Percentiles rank a stretch among this genome's conserved stretches.
phyloP scores from a whole-genome alignment of 2,797 vertebrate genomes.

The Hypotaenidia philippensis region DNA sequence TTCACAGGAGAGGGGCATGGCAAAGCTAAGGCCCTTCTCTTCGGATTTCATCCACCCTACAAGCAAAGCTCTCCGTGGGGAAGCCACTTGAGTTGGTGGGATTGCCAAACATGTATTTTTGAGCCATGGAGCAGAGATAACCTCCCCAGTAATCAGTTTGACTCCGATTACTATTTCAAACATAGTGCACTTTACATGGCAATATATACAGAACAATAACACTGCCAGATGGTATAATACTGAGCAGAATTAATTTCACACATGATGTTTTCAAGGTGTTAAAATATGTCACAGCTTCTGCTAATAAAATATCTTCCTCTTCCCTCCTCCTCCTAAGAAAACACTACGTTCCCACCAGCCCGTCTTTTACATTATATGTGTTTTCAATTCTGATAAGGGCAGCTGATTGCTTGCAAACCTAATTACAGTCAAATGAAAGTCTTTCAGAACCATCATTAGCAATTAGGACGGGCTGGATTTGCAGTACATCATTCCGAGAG shows the following conservation, averaged over 20 bases:
- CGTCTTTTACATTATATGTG: conserved; percentile 41
- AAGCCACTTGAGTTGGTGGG: conserved; percentile 2
- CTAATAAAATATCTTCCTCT: conserved; percentile 62
- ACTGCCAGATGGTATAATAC: conserved; percentile 68
- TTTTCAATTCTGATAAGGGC: conserved; percentile 60
- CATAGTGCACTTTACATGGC: conserved; percentile 36
- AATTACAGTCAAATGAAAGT: conserved; percentile 74
- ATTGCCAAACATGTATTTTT: conserved; percentile 24
- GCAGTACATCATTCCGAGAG: conserved; percentile 60
- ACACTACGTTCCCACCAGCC: neutral
- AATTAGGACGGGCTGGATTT: conserved; percentile 70
- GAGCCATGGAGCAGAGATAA: neutral
- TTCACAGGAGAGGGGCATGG: neutral
- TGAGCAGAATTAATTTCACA: conserved; percentile 74
- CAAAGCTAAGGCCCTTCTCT: neutral
- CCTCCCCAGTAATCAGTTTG: conserved; percentile 53
- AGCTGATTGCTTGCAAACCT: conserved; percentile 75
- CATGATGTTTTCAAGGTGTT: conserved; percentile 70
- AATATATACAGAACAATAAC: conserved; percentile 66
- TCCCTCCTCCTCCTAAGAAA: conserved; percentile 28
- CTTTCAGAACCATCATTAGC: conserved; percentile 70
- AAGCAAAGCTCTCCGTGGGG: neutral
- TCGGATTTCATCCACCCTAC: neutral
- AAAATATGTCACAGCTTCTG: conserved; percentile 65
- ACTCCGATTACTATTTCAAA: conserved; percentile 65